Conservation (phyloP, 2,797 vertebrate species). For the Morus bassanus region DNA sequence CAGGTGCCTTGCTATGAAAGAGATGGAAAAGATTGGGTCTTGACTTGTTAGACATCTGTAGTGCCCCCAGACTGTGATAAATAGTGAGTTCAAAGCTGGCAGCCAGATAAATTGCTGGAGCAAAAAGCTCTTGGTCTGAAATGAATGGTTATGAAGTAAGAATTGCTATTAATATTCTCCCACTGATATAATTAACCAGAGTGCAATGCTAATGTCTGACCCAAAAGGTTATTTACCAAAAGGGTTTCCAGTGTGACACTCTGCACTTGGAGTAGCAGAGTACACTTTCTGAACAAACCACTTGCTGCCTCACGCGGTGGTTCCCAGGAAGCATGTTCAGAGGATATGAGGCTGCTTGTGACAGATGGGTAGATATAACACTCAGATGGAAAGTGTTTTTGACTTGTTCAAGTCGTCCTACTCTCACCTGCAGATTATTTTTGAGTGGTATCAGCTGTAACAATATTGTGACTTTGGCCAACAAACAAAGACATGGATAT, state of each 20-base stretch:
- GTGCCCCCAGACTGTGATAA: background rate
- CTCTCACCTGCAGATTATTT: background rate
- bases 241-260: background rate
- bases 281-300: background rate
- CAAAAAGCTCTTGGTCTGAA: background rate
- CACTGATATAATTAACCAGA: background rate
- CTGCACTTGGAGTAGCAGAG: background rate
- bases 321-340: background rate
- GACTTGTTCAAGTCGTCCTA: constrained; percentile 12
- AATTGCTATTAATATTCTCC: background rate
- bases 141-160: background rate
- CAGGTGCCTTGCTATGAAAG: background rate
- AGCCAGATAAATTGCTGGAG: background rate
- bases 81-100: background rate
- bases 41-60: background rate
- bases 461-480: background rate
- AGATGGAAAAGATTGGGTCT: background rate
- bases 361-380: background rate
- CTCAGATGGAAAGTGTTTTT: background rate
- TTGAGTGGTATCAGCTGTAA: constrained; percentile 7
- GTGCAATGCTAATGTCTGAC: background rate
- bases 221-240: background rate
- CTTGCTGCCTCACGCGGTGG: rapidly evolving
- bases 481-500: background rate
- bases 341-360: background rate